Evolutionary conservation across 2,113 vertebrate genomes (phyloP).

Genomic region (Gyps fulvus): DNA sequence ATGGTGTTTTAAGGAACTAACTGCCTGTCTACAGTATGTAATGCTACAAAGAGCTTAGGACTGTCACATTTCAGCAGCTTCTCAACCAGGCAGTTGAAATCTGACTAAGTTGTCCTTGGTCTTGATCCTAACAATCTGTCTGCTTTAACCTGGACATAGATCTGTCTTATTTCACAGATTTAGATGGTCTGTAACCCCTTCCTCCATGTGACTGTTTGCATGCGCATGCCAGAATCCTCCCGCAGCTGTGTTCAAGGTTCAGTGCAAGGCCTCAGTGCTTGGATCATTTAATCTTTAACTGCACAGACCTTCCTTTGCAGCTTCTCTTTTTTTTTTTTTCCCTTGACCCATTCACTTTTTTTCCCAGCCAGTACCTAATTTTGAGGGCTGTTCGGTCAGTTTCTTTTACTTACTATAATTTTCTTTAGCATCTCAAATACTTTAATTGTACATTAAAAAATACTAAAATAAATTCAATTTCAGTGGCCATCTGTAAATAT

Average conservation of each 20-base stretch:
- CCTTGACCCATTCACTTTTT: background rate
- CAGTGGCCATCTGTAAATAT: background rate
- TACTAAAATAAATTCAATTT: background rate
- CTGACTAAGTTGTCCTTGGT: slow-evolving; percentile 8
- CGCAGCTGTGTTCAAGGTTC: slow-evolving; percentile 58
- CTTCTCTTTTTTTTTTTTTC: background rate
- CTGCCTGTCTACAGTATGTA: background rate
- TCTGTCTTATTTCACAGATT: slow-evolving; percentile 31
- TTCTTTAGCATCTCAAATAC: background rate
- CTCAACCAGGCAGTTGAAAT: background rate
- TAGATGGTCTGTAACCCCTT: slow-evolving; percentile 8
- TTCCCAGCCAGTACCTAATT: background rate
- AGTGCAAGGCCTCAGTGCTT: slow-evolving; percentile 47
- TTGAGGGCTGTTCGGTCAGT: background rate
- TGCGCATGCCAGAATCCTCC: background rate
- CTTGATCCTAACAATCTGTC: slow-evolving; percentile 15
- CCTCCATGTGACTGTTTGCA: background rate
- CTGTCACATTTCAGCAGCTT: background rate
- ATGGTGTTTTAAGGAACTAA: background rate
- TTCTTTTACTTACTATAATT: background rate
- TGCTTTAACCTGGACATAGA: background rate
- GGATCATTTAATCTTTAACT: slow-evolving; percentile 40
- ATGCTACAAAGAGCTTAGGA: background rate
- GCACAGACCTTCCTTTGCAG: slow-evolving; percentile 29
- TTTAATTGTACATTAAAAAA: background rate